Conservation (phyloP, 2,113 vertebrate genomes). For the Himantopus leucocephalus region DNA sequence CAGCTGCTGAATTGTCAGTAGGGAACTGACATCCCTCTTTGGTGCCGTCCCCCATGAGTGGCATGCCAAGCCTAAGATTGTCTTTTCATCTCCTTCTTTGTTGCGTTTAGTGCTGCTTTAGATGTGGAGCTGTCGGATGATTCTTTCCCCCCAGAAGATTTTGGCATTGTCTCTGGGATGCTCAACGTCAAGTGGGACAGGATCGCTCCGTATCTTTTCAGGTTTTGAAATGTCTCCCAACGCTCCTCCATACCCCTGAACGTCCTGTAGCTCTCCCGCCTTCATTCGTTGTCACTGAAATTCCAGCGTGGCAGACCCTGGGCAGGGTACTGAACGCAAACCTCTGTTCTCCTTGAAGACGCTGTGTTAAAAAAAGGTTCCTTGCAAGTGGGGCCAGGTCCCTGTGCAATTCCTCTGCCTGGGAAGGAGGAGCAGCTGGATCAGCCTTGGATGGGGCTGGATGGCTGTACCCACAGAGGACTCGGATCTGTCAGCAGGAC, state of each 20-base stretch:
- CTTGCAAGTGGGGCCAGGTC: neutral
- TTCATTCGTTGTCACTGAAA: neutral
- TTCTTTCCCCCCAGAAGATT: constrained; percentile 94
- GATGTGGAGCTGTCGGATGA: constrained; percentile 96
- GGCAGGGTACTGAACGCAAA: neutral
- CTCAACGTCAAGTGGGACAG: constrained; percentile 96
- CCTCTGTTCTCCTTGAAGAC: neutral
- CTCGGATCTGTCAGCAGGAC: neutral
- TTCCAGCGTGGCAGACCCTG: neutral
- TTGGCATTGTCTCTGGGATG: constrained; percentile 96
- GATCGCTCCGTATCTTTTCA: constrained; percentile 93
- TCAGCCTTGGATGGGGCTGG: neutral
- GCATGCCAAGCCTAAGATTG: no score
- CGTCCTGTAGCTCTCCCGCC: neutral
- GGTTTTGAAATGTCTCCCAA: neutral
- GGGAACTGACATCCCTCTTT: neutral
- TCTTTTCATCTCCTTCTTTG: neutral
- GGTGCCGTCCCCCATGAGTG: neutral
- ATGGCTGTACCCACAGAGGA: neutral
- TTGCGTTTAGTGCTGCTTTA: constrained; percentile 81
- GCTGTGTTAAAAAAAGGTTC: neutral
- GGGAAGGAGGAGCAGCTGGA: neutral
- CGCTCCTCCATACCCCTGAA: accelerated
- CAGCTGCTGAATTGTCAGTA: neutral
- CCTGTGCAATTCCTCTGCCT: accelerated